Evolutionary conservation across 2,113 vertebrate species (phyloP).

Genomic region (Turnix velox): DNA sequence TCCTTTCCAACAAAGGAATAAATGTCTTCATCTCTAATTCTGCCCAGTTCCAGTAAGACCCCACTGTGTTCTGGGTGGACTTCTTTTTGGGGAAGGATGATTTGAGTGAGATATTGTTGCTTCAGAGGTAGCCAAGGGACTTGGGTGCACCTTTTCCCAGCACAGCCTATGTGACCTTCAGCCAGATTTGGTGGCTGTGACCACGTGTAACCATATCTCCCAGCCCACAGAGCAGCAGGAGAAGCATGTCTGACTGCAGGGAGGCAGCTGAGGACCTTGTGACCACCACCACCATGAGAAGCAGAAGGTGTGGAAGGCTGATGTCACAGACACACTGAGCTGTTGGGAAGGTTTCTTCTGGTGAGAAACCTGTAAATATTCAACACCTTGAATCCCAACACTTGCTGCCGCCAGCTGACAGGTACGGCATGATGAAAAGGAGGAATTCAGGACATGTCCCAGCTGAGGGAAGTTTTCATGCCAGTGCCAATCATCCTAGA

Average conservation of each 20-base stretch:
- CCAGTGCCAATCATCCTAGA: neutral
- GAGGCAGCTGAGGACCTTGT: rapidly evolving
- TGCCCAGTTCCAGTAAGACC: neutral
- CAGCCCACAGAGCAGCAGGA: rapidly evolving
- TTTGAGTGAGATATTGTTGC: neutral
- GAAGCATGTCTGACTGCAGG: neutral
- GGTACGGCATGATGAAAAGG: neutral
- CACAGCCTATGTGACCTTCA: neutral
- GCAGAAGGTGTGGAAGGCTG: neutral
- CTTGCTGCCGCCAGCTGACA: neutral
- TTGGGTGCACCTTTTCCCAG: rapidly evolving
- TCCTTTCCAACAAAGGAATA: neutral
- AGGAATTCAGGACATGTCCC: neutral
- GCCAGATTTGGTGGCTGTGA: neutral
- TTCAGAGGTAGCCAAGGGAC: neutral
- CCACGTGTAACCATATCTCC: neutral
- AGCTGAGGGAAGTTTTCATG: neutral
- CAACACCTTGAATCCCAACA: neutral
- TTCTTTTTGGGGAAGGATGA: neutral
- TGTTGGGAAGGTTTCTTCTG: neutral
- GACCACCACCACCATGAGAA: neutral
- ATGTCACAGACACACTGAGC: neutral
- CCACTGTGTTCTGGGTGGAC: neutral
- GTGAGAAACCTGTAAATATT: neutral
- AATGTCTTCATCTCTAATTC: neutral